Conservation (phyloP, 2,888 invertebrate genomes). For the Serripes groenlandicus region DNA sequence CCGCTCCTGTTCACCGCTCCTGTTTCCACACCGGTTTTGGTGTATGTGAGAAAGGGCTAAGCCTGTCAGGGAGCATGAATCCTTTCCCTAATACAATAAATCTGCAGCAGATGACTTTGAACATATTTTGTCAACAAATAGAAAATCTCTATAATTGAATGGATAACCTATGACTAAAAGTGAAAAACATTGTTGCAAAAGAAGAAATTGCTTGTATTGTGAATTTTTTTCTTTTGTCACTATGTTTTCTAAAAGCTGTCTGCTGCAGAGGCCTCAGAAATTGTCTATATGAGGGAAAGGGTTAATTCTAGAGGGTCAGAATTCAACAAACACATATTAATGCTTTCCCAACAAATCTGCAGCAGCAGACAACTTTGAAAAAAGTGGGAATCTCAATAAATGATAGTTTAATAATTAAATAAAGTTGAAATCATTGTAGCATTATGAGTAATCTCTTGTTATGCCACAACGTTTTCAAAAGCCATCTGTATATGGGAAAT, state of each 20-base stretch:
- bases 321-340: too few relatives aligned
- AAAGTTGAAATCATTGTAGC: too few relatives aligned
- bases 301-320: too few relatives aligned
- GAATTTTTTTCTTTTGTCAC: neutral
- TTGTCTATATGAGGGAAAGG: neutral
- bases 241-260: neutral
- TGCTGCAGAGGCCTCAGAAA: neutral
- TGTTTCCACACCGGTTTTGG: too few relatives aligned
- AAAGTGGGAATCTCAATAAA: neutral
- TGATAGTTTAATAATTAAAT: too few relatives aligned
- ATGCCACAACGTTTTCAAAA: neutral
- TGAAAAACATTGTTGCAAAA: neutral
- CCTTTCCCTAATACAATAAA: too few relatives aligned
- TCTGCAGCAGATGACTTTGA: too few relatives aligned
- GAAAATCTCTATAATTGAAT: neutral
- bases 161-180: neutral
- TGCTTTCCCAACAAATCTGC: neutral
- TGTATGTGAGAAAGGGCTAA: neutral
- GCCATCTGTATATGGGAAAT: too few relatives aligned
- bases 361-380: neutral
- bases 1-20: too few relatives aligned
- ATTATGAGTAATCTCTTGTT: neutral
- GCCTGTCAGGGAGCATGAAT: neutral
- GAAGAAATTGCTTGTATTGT: neutral
- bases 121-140: too few relatives aligned